Base-by-base conservation (phyloP, 64 coral and sea anemone genomes). In the Catalaphyllia jardinei region DNA sequence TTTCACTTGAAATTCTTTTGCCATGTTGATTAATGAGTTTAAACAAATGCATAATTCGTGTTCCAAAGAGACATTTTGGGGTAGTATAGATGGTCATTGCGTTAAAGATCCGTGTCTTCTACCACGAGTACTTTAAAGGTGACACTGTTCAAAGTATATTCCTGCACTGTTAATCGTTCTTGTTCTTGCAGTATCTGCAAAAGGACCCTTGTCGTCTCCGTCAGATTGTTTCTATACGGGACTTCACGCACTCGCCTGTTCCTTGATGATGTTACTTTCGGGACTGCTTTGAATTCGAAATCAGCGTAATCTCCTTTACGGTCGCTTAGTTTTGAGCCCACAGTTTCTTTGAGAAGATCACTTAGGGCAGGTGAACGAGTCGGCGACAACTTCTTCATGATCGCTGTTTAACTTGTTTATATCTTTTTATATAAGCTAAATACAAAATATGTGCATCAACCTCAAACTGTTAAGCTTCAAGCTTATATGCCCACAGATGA, bases 301-400 rank as follows among this genome's bases (percentile, higher is more conserved):
- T 55, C 76, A 19, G 46, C 51, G 20, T 79, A 79, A 19, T 79
- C 76, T 20, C 76, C 76, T 79, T 51, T 79, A 9, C 76, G 50
- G 25, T 79, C 76, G 25, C 76, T 79, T 57, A 79, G 55, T 20
- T 79, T 79, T 29, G 76, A 79, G 14, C 76, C 76, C 51, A 79
- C 51, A 59, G 76, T 57, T 29, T 79, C 76, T 79, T 79, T 79
- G 10, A 59, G 76, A 55, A 79, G 46, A 55, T 79, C 76, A 24
- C 76, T 79, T 19, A 79, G 76, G 11, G 76, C 46, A 14, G 76
- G 76, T 11, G 76, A 55, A 13, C 76, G 76, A 57, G 76, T 79
- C 24, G 76, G 76, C 50, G 76, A 79, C 55, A 79, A 79, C 76
- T 79, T 79, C 76, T 79, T 79, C 76, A 79, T 79, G 49, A n/a